Percentiles rank a stretch among this genome's conserved stretches.
These are phyloP conservation scores for Daktulosphaira vitifoliae DNA, from an alignment of 1,140 invertebrate species.

Conservation along the genomic window DNA sequence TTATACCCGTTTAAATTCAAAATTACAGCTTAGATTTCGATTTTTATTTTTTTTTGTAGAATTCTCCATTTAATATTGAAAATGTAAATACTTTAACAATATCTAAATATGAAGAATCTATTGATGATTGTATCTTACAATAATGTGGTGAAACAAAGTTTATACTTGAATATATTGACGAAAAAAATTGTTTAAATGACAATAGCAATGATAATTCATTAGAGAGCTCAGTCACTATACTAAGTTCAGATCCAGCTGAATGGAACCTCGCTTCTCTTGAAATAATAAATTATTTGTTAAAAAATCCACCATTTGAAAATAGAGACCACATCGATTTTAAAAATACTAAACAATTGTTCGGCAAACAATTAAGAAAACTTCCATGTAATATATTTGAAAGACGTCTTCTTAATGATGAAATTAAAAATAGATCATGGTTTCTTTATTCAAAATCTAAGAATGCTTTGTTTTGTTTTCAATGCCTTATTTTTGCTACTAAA, in stretches of 20 bases:
- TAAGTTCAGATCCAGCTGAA: not conserved
- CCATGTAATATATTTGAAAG: too few species aligned
- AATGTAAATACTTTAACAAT: slow-evolving; percentile 5
- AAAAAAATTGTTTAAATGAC: too few species aligned
- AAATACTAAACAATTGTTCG: not conserved
- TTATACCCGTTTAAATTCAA: too few species aligned
- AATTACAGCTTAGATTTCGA: too few species aligned
- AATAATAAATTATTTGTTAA: not conserved
- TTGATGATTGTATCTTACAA: not conserved
- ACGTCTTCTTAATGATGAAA: too few species aligned
- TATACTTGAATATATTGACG: too few species aligned
- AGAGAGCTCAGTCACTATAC: too few species aligned
- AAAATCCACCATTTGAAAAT: too few species aligned
- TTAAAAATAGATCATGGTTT: not conserved
- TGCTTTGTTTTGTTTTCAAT: not conserved
- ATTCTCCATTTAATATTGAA: slow-evolving; percentile 5
- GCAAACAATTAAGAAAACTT: not conserved
- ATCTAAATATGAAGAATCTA: not conserved
- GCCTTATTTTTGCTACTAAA: too few species aligned
- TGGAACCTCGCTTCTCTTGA: not conserved
- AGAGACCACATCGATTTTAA: not conserved
- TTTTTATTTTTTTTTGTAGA: slow-evolving; percentile 1
- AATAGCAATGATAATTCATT: too few species aligned
- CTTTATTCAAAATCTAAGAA: not conserved
- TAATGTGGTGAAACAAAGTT: not conserved